Percentiles rank a stretch among this genome's conserved stretches.
Conservation (phyloP, 2,113 vertebrate genomes). For the Turnix velox region DNA sequence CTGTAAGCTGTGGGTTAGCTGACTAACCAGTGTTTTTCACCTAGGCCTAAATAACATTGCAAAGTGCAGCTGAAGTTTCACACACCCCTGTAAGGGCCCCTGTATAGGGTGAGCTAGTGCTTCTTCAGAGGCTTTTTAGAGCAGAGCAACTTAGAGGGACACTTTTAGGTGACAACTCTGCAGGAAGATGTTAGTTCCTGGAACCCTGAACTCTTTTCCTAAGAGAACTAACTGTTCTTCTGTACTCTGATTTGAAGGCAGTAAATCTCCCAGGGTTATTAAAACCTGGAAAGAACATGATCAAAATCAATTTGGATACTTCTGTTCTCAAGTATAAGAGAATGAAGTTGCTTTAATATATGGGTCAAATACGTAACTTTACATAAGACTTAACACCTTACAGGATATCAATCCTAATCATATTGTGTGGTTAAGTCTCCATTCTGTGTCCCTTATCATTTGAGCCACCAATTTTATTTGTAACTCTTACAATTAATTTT, state of each 20-base stretch:
- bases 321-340: not conserved
- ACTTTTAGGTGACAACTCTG: not conserved
- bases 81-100: fast-evolving
- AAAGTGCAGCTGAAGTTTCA: not conserved
- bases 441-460: not conserved
- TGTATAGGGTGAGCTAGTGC: not conserved
- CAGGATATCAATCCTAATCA: not conserved
- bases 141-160: not conserved
- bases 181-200: not conserved
- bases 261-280: not conserved
- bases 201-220: not conserved
- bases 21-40: not conserved
- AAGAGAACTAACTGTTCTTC: not conserved
- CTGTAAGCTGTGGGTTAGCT: not conserved
- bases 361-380: not conserved
- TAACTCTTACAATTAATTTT: not conserved
- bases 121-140: not conserved
- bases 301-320: not conserved
- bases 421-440: not conserved
- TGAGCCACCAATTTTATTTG: not conserved
- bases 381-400: not conserved
- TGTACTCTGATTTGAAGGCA: not conserved
- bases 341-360: not conserved
- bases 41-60: not conserved
- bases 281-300: not conserved